A percentile compares a stretch with the other conserved stretches of the same genome.
Evolutionary conservation across 30 jellyfish, hydroid and myxozoan genomes (phyloP).

Genomic region (Clytia hemisphaerica): DNA sequence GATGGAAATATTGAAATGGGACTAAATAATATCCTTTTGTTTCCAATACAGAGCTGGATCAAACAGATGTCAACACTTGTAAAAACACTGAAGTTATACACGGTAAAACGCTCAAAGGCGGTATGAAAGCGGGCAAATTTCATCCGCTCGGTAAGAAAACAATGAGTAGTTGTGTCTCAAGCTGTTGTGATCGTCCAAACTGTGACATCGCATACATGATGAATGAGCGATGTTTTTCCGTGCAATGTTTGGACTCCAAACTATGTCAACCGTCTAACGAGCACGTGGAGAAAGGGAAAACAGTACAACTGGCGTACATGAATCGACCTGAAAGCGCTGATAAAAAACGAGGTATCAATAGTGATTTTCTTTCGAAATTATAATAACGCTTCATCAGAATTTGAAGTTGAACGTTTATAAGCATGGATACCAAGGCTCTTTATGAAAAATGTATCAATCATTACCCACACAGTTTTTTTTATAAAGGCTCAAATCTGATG

Average conservation of each 20-base stretch:
- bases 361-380: too few relatives aligned
- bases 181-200: conserved; percentile 93
- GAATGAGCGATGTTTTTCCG: conserved; percentile 87
- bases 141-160: conserved; percentile 73
- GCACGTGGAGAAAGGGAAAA: conserved; percentile 77
- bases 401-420: too few relatives aligned
- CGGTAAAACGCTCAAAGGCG: conserved; percentile 81
- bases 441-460: too few relatives aligned
- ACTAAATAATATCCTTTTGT: too few relatives aligned
- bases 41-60: conserved; percentile 25
- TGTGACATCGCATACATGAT: conserved; percentile 84
- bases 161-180: conserved; percentile 65
- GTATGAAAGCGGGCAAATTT: conserved; percentile 85
- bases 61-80: conserved; percentile 66
- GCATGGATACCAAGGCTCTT: too few relatives aligned
- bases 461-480: too few relatives aligned
- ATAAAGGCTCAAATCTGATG: too few relatives aligned
- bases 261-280: conserved; percentile 84
- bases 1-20: too few relatives aligned
- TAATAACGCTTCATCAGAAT: too few relatives aligned
- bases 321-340: conserved; percentile 82
- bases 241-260: conserved; percentile 76
- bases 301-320: conserved; percentile 85
- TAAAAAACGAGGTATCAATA: conserved; percentile 90
- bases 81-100: conserved; percentile 64